These are phyloP conservation scores for Meda fulgida DNA, from an alignment of 2,797 vertebrate species.

Conservation along the genomic window DNA sequence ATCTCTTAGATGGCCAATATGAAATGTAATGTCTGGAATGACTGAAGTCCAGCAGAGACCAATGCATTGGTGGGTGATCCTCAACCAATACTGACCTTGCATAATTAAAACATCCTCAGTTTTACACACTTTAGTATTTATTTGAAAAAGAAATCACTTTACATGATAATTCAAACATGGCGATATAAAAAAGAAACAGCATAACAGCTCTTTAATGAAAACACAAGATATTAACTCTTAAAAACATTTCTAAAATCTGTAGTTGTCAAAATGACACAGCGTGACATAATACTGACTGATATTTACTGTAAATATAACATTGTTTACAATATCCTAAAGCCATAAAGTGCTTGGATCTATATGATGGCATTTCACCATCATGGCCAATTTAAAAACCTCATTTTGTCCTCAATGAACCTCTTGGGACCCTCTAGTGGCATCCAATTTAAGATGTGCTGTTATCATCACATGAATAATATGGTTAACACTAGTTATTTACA, in stretches of 20 bases:
- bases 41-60: neutral
- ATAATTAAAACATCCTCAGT: neutral
- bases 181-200: constrained; percentile 63
- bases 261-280: constrained; percentile 57
- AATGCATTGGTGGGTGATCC: neutral
- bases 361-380: constrained; percentile 22
- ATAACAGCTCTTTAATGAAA: constrained; percentile 61
- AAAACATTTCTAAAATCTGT: constrained; percentile 72
- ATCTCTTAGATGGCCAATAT: neutral
- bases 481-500: constrained; percentile 38
- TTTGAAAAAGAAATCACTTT: constrained; percentile 68
- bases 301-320: constrained; percentile 68
- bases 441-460: neutral
- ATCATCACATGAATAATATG: neutral
- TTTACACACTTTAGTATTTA: constrained; percentile 66
- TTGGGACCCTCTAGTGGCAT: neutral
- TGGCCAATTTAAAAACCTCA: constrained; percentile 12
- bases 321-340: constrained; percentile 69
- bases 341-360: constrained; percentile 77
- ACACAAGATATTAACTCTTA: constrained; percentile 68
- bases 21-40: neutral
- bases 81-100: neutral
- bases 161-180: constrained; percentile 59
- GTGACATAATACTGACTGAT: constrained; percentile 81
- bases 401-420: neutral